Evolutionary conservation across 2,113 vertebrate genomes (phyloP), one percentile per base, ranked within the genome.

Genomic region (Lepisosteus osseus): DNA sequence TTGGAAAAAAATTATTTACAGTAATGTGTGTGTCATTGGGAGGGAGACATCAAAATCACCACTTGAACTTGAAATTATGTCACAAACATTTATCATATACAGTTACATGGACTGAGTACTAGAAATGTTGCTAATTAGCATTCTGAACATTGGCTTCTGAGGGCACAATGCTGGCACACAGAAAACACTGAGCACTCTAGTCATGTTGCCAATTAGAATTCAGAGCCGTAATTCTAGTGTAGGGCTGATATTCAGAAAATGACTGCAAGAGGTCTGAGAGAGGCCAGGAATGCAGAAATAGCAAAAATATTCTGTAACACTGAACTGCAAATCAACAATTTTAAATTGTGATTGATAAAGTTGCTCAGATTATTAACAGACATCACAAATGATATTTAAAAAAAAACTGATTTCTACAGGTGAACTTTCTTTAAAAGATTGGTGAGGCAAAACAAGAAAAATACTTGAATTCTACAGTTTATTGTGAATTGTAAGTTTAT

Each of bases 31-130:
- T 65, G 17, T 65, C 29, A 65, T 41, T 65, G 29, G 62, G 11
- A 40, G 62, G 41, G 17, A 65, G 62, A 41, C 62, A 65, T 65
- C 62, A 65, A 29, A 65, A 65, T 29, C 41, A 11, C n/a, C 17
- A 65, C 62, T 65, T 65, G 62, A 65, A 29, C 62, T 65, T 41
- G 17, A 65, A 65, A 65, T 65, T 9, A 40, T 65, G 29, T 65
- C 29, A 15, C 62, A 65, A 65, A 65, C 62, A 65, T 65, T 15
- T 65, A 7, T 65, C 12, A 13, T 29, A 65, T 65, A 65, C 41
- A 29, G 29, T 29, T 29, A 29, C 62, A 65, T 40, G 41, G 29
- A 29, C n/a, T 29, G 29, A 65, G 17, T 43, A 29, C n/a, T 29
- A 65, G 8, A 65, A 40, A 29, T 65, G 62, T 65, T 29, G 29